A percentile compares a stretch with the other conserved stretches of the same genome.
phyloP scores from a whole-genome alignment of 2,113 vertebrate genomes.

The Girardinichthys multiradiatus region DNA sequence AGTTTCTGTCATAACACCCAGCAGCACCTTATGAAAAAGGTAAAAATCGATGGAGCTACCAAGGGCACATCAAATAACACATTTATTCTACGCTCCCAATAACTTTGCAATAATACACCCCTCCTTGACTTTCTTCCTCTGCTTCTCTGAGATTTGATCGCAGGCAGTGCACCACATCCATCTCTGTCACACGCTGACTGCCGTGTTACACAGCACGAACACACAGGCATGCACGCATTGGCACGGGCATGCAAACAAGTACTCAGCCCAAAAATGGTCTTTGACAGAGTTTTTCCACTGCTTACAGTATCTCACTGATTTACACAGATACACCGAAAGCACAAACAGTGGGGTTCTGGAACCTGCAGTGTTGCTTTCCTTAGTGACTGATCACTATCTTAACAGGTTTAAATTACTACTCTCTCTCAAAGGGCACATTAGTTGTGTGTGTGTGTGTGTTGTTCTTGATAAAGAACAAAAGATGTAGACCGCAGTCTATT shows the following conservation, averaged over 20 bases:
- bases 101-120: slow-evolving; percentile 42
- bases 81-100: slow-evolving; percentile 41
- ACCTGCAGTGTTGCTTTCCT: slow-evolving; percentile 43
- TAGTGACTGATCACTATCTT: slow-evolving; percentile 66
- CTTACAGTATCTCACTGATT: slow-evolving; percentile 14
- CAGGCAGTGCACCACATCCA: slow-evolving; percentile 58
- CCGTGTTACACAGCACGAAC: slow-evolving; percentile 49
- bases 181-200: slow-evolving; percentile 65
- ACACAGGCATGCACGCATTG: slow-evolving; percentile 13
- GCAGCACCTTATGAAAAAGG: slow-evolving; percentile 15
- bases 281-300: slow-evolving; percentile 13
- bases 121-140: slow-evolving; percentile 19
- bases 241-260: not conserved
- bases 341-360: slow-evolving; percentile 28
- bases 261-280: not conserved
- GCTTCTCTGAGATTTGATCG: slow-evolving; percentile 56
- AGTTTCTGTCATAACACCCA: slow-evolving; percentile 27
- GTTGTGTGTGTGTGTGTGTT: slow-evolving; percentile 3
- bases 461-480: slow-evolving; percentile 17
- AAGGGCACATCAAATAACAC: slow-evolving; percentile 53
- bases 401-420: slow-evolving; percentile 52
- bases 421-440: slow-evolving; percentile 31
- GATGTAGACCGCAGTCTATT: not conserved
- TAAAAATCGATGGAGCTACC: slow-evolving; percentile 46
- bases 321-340: slow-evolving; percentile 20